These are phyloP conservation scores for Thereva unica DNA, from an alignment of 2,888 invertebrate species.

Conservation along the genomic window DNA sequence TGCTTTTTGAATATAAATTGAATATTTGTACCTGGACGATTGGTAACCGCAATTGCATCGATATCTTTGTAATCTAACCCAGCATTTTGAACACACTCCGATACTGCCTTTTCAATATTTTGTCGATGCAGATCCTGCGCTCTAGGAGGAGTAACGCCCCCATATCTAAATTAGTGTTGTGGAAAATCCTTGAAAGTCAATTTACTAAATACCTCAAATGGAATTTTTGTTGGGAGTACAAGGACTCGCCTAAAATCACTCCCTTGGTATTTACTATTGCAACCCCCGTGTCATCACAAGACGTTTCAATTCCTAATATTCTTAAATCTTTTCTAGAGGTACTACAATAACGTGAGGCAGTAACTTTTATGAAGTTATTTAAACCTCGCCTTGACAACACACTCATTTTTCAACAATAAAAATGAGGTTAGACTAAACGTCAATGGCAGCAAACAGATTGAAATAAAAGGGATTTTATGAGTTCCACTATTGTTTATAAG, in stretches of 20 bases:
- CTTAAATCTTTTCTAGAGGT: constrained; percentile 42
- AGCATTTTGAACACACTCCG: constrained; percentile 67
- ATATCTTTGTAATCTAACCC: constrained; percentile 66
- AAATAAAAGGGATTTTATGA: too few relatives aligned
- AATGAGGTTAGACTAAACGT: too few relatives aligned
- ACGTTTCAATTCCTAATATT: constrained; percentile 93
- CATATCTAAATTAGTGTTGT: constrained; percentile 48
- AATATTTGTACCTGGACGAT: constrained; percentile 70
- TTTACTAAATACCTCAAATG: constrained; percentile 67
- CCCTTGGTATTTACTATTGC: constrained; percentile 79
- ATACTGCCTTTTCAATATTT: constrained; percentile 75
- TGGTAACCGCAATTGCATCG: constrained; percentile 89
- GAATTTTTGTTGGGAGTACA: constrained; percentile 77
- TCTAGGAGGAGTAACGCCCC: constrained; percentile 85
- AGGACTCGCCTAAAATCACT: constrained; percentile 75
- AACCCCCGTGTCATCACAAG: constrained; percentile 96
- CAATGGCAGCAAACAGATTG: too few relatives aligned
- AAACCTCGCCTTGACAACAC: too few relatives aligned
- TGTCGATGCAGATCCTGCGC: constrained; percentile 80
- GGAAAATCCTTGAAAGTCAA: neutral
- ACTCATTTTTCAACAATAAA: too few relatives aligned
- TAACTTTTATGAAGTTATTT: too few relatives aligned
- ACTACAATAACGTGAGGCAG: neutral
- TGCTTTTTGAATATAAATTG: neutral
- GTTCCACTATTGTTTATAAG: too few relatives aligned